A percentile compares a stretch with the other conserved stretches of the same genome.
Evolutionary conservation across 1,140 invertebrate species (phyloP).

Genomic region (Eurosta solidaginis): DNA sequence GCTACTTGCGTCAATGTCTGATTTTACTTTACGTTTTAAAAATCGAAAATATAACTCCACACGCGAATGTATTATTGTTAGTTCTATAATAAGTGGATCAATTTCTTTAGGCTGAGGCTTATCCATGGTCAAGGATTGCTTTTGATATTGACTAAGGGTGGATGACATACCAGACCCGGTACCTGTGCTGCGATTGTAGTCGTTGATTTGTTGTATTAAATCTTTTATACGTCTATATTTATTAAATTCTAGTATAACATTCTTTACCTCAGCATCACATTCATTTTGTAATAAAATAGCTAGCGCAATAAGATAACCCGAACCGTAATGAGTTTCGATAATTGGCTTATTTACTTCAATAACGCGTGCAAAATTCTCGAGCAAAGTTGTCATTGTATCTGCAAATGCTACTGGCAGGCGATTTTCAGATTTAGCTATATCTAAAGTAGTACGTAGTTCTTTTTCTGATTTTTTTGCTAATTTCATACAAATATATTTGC

Average conservation of each 20-base stretch:
- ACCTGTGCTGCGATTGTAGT: slow-evolving; percentile 60
- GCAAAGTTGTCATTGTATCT: slow-evolving; percentile 81
- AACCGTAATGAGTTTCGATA: slow-evolving; percentile 93
- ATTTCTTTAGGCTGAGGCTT: slow-evolving; percentile 82
- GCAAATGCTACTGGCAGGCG: slow-evolving; percentile 78
- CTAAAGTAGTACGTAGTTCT: slow-evolving; percentile 70
- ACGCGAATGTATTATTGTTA: slow-evolving; percentile 89
- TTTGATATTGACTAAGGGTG: slow-evolving; percentile 55
- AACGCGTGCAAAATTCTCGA: slow-evolving; percentile 87
- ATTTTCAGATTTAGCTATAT: slow-evolving; percentile 71
- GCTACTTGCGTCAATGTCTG: slow-evolving; percentile 68
- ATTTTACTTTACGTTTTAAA: slow-evolving; percentile 78
- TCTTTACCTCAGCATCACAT: slow-evolving; percentile 77
- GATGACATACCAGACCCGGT: slow-evolving; percentile 44
- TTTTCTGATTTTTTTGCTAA: slow-evolving; percentile 75
- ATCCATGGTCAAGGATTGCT: slow-evolving; percentile 61
- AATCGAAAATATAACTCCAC: slow-evolving; percentile 91
- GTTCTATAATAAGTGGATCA: slow-evolving; percentile 87
- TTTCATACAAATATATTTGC: slow-evolving; percentile 87
- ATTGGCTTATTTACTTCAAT: slow-evolving; percentile 92
- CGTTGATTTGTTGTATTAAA: slow-evolving; percentile 69
- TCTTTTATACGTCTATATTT: slow-evolving; percentile 73
- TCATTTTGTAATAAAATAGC: slow-evolving; percentile 80
- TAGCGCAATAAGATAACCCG: slow-evolving; percentile 74
- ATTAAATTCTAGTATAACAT: slow-evolving; percentile 79